Base-by-base conservation (phyloP, 2,888 invertebrate species). In the Gnatocerus cornutus region DNA sequence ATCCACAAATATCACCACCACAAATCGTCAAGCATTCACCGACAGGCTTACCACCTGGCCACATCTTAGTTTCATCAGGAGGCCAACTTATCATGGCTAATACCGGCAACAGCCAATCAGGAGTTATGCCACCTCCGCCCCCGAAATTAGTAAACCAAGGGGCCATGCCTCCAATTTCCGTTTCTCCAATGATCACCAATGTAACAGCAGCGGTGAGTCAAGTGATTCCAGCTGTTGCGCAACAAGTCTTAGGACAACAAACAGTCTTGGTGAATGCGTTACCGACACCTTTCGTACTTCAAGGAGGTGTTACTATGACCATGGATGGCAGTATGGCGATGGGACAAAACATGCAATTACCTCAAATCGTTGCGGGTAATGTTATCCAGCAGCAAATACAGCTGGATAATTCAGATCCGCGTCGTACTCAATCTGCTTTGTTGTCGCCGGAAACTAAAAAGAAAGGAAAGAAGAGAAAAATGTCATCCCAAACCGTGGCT, bases 221-320 rank as follows among this genome's bases (percentile, higher is more conserved):
- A 82, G 90, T 90, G 0, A 88, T 90, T 39, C 90, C 91, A 0
- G 88, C 90, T 0, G 89, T 89, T 0, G 80, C 80, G 1, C 63
- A 63, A 14, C 63, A 63, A 21, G 63, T 93, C 12, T 87, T 93
- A 1, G 92, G 92, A 27, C 93, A 91, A 79, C 92, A 92, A 27
- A 91, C 94, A 0, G 93, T 94, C 0, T 88, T 96, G 3, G 91
- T 96, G 0, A 95, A 95, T 79, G 90, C 94, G 0, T 85, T 95
- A 71, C 92, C 91, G 53, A 87, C 92, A 12, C 93, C 93, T 0
- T 92, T 93, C 75, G 90, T 95, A 4, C 88, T 95, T 45, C 94
- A 94, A 78, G 92, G 93, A 0, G 89, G 92, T 1, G 89, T 93
- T 74, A 82, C 85, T 0, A 91, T 93, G 89, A 89, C 92, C 0